A percentile compares a stretch with the other conserved stretches of the same genome.
phyloP scores from a whole-genome alignment of 2,888 invertebrate genomes.

The Cataglyphis rosenhaueri region DNA sequence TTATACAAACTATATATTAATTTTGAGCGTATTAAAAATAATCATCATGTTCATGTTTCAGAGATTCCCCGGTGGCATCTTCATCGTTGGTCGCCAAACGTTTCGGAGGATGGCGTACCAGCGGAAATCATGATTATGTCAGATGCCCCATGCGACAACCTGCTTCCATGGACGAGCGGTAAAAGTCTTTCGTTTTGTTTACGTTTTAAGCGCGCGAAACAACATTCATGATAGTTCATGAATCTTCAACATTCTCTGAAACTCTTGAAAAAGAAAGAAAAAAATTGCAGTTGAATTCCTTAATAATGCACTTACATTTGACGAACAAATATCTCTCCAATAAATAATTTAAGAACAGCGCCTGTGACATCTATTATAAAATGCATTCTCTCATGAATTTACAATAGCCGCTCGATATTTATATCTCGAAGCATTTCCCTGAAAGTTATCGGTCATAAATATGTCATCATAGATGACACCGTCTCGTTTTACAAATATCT shows the following conservation, averaged over 20 bases:
- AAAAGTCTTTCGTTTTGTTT: slow-evolving; percentile 50
- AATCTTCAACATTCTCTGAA: neutral
- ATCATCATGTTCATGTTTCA: slow-evolving; percentile 60
- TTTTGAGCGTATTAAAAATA: neutral
- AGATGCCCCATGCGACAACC: slow-evolving; percentile 83
- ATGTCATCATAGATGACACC: slow-evolving; percentile 47
- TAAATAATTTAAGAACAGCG: neutral
- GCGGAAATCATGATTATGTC: slow-evolving; percentile 82
- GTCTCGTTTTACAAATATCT: slow-evolving; percentile 51
- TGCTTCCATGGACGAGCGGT: slow-evolving; percentile 83
- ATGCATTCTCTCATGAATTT: slow-evolving; percentile 52
- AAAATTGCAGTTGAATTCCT: neutral
- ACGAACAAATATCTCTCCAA: neutral
- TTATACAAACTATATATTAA: neutral
- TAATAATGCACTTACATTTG: neutral
- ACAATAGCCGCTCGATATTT: slow-evolving; percentile 50
- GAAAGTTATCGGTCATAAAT: slow-evolving; percentile 45
- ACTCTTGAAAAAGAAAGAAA: neutral
- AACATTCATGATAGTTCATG: neutral
- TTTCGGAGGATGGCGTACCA: slow-evolving; percentile 80
- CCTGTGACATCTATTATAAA: slow-evolving; percentile 9
- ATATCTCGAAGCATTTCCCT: slow-evolving; percentile 22
- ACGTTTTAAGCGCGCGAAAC: neutral
- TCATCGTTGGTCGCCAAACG: slow-evolving; percentile 79
- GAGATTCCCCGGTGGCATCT: slow-evolving; percentile 74